Base-by-base conservation (phyloP, 2,888 invertebrate genomes). In the Lysandra coridon region DNA sequence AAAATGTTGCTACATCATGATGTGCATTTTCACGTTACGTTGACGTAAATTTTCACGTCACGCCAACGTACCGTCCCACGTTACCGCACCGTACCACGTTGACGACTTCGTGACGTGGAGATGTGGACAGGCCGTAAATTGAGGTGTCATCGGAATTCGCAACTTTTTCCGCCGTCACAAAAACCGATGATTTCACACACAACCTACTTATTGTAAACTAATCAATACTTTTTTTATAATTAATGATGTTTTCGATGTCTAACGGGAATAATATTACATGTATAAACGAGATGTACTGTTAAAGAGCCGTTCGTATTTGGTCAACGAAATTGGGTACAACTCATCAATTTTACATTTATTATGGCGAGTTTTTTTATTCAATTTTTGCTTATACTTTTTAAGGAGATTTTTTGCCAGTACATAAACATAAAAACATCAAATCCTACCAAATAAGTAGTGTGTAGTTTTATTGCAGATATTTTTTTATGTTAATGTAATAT, bases 251-350 rank as follows among this genome's bases (percentile, higher is more conserved):
- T 44, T 44, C 44, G n/a, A 44, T n/a, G 40, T 40, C 74, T 74
- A 74, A 74, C 74, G 74, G 74, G 74, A 74, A 44, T 74, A 17
- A 44, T 44, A 74, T 74, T 40, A 40, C 33, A 44, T 44, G 40
- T 73, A 10, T n/a, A 74, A 74, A 74, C 44, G 44, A 44, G 74
- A 74, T 74, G 74, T 74, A 74, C 74, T 74, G 74, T 74, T 44
- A 74, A 74, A 40, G n/a, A 73, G 40, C 37, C 7, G 37, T 44
- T 44, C 44, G 44, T 74, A 74, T 74, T 74, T 44, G 74, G 74
- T 44, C 74, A 74, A 44, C 14, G 33, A 44, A 74, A 74, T 74
- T 74, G 74, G 74, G 44, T 74, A 74, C 74, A 23, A n/a, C 74
- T 44, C 40, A 40, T 73, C 33, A 40, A 73, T 73, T 74, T 74